Percentiles rank a stretch among this genome's conserved stretches.
These are phyloP conservation scores for Calcarius lapponicus DNA, from an alignment of 2,797 vertebrate species.

Conservation along the genomic window DNA sequence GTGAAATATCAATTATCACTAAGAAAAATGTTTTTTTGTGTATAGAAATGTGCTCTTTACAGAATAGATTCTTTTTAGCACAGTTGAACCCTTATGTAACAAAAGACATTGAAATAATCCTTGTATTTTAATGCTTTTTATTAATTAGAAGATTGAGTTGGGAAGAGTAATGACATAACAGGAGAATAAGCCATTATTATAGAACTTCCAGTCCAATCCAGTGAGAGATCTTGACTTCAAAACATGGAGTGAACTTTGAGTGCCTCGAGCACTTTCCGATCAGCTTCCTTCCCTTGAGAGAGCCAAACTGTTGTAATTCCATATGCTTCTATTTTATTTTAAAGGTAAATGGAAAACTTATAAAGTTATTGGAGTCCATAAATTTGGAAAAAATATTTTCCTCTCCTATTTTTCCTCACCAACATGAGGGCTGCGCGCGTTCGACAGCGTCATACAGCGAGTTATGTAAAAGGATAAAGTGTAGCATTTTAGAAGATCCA, in stretches of 20 bases:
- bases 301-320: not conserved
- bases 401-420: not conserved
- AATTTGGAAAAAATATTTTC: not conserved
- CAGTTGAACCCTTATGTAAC: not conserved
- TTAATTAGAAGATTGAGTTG: not conserved
- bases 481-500: not conserved
- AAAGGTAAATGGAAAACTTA: conserved; percentile 21
- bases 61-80: not conserved
- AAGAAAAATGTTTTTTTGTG: not conserved
- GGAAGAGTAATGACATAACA: conserved; percentile 1
- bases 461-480: not conserved
- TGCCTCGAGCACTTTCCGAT: not conserved
- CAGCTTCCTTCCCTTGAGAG: not conserved
- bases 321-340: conserved; percentile 10
- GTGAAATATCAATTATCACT: not conserved
- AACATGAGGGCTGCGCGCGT: not conserved
- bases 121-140: not conserved
- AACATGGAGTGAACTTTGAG: not conserved
- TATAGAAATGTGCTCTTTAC: not conserved
- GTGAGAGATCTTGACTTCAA: conserved; percentile 11
- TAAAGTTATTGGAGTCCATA: not conserved
- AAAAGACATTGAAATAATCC: not conserved
- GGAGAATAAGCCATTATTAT: not conserved
- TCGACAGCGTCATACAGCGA: not conserved
- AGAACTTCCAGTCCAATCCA: not conserved